A percentile compares a stretch with the other conserved stretches of the same genome.
Conservation (phyloP, 2,113 vertebrate species). For the Rhipidura dahli region DNA sequence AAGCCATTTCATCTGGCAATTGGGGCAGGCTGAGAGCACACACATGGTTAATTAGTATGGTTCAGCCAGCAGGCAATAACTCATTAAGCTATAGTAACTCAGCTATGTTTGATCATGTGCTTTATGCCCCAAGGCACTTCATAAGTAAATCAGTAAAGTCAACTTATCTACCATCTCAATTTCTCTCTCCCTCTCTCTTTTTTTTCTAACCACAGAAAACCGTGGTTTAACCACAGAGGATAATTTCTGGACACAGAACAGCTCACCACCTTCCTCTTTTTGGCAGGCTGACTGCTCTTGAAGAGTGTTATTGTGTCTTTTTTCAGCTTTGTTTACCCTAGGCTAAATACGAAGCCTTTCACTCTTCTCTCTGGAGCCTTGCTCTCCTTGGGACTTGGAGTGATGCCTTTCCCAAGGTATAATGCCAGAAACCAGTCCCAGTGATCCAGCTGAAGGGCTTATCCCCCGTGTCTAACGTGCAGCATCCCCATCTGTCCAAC, state of each 20-base stretch:
- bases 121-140: slow-evolving; percentile 40
- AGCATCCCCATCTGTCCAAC: neutral
- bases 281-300: neutral
- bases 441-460: neutral
- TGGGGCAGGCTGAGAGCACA: slow-evolving; percentile 6
- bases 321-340: neutral
- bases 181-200: neutral
- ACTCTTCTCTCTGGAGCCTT: neutral
- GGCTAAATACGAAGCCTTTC: neutral
- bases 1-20: neutral
- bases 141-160: slow-evolving; percentile 50
- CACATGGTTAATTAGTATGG: slow-evolving; percentile 50
- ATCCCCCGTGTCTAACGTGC: accelerated
- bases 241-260: slow-evolving; percentile 52
- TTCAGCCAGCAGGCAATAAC: slow-evolving; percentile 64
- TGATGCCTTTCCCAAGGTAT: neutral
- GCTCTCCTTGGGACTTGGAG: neutral
- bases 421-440: neutral
- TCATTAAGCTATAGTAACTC: slow-evolving; percentile 58
- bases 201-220: slow-evolving; percentile 48
- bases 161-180: slow-evolving; percentile 55
- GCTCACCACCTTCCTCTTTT: slow-evolving; percentile 53
- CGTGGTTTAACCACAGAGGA: slow-evolving; percentile 31
- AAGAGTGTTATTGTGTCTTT: neutral
- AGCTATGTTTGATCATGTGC: slow-evolving; percentile 55